Conservation (phyloP, 64 coral and sea anemone species). For the Porites lutea region DNA sequence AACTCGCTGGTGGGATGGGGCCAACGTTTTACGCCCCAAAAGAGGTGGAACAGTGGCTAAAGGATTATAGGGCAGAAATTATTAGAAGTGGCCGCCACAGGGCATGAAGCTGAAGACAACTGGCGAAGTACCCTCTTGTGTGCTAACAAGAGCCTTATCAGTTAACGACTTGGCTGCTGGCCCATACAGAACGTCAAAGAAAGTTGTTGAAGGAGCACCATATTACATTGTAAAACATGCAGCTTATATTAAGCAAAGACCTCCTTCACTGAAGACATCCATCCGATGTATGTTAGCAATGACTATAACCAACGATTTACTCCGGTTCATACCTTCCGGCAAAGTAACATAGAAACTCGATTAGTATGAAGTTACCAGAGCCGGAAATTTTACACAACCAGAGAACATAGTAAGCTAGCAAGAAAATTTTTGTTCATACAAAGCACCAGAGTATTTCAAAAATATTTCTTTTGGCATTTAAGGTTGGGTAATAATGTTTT, state of each 20-base stretch:
- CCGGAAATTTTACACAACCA: slow-evolving; percentile 25
- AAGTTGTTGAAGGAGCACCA: not conserved
- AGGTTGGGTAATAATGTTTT: not conserved
- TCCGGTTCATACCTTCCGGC: not conserved
- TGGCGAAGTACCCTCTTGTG: not conserved
- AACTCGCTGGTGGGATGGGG: slow-evolving; percentile 68
- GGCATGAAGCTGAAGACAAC: not conserved
- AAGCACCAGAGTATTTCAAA: not conserved
- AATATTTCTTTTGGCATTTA: not conserved
- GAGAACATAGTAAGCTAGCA: not conserved
- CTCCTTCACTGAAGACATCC: not conserved
- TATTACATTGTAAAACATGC: not conserved
- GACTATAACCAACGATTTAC: not conserved
- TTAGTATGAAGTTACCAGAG: not conserved
- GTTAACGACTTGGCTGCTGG: too few relatives aligned
- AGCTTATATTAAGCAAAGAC: not conserved
- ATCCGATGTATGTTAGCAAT: not conserved
- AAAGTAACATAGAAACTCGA: not conserved
- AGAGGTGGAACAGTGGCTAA: slow-evolving; percentile 69
- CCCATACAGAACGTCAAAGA: too few relatives aligned
- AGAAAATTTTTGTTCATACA: not conserved
- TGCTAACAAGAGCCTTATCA: not conserved
- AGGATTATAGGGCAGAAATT: not conserved
- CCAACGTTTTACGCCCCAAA: slow-evolving; percentile 76
- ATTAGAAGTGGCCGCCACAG: not conserved